Conservation (phyloP, 35 echinoderm and acorn worm species). For the Amphiura filiformis region DNA sequence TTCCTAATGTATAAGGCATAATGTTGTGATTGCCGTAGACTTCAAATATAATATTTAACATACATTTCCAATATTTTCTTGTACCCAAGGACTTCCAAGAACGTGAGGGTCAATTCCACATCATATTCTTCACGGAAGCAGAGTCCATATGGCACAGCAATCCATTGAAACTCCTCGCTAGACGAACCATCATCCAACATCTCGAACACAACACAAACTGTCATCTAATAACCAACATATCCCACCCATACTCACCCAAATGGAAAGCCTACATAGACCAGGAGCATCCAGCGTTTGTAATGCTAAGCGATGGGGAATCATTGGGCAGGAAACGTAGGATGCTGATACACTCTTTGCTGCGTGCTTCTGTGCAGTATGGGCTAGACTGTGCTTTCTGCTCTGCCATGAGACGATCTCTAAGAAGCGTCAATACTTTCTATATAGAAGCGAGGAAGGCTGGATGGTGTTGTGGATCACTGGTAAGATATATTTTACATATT, state of each 20-base stretch:
- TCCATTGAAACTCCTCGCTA: neutral
- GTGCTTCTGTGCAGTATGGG: neutral
- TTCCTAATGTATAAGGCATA: too few relatives aligned
- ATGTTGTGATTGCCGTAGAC: too few relatives aligned
- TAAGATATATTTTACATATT: too few relatives aligned
- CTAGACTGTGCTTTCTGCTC: neutral
- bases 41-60: too few relatives aligned
- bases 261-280: neutral
- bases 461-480: too few relatives aligned
- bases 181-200: neutral
- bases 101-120: neutral
- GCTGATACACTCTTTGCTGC: neutral
- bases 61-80: too few relatives aligned
- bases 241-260: neutral
- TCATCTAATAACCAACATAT: neutral
- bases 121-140: neutral
- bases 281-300: neutral
- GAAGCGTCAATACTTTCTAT: conserved; percentile 1
- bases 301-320: neutral
- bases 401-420: neutral
- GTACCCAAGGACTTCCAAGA: conserved; percentile 3
- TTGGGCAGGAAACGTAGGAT: neutral
- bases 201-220: neutral
- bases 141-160: neutral
- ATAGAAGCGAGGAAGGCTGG: neutral